Evolutionary conservation across 1,140 invertebrate species (phyloP).

Genomic region (Sitophilus oryzae): DNA sequence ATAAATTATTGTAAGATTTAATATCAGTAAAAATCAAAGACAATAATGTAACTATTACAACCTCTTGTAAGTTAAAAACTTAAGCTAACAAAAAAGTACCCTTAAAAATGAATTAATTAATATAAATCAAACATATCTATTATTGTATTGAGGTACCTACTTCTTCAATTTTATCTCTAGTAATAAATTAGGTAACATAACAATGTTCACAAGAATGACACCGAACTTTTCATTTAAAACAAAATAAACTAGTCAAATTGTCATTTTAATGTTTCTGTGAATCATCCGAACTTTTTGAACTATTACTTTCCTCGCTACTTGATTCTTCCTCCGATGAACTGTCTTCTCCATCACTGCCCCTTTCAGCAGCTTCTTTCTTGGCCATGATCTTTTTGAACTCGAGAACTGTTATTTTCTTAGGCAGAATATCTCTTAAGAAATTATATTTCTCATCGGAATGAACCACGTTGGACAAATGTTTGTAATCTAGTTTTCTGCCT

Average conservation of each 20-base stretch:
- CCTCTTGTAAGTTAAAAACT: no score
- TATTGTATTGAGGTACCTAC: no score
- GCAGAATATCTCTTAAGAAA: slow-evolving; percentile 65
- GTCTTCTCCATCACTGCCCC: slow-evolving; percentile 8
- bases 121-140: no score
- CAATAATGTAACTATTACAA: no score
- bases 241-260: no score
- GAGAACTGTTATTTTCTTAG: slow-evolving; percentile 61
- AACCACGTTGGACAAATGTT: slow-evolving; percentile 62
- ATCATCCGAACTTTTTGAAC: slow-evolving; percentile 10
- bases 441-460: slow-evolving; percentile 59
- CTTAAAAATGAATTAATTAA: slow-evolving; percentile 1
- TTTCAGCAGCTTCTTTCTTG: slow-evolving; percentile 44
- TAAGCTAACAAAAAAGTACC: no score
- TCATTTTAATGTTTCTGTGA: neutral
- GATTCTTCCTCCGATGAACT: slow-evolving; percentile 23
- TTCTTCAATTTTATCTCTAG: no score
- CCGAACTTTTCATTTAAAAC: no score
- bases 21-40: no score
- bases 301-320: slow-evolving; percentile 19
- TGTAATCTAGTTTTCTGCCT: slow-evolving; percentile 54
- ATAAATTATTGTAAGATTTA: no score
- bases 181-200: no score
- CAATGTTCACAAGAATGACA: no score
- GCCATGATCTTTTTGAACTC: slow-evolving; percentile 62